A percentile compares a stretch with the other conserved stretches of the same genome.
These are phyloP conservation scores for Rugalucina vietnamica DNA, from an alignment of 2,888 invertebrate genomes.

Conservation along the genomic window DNA sequence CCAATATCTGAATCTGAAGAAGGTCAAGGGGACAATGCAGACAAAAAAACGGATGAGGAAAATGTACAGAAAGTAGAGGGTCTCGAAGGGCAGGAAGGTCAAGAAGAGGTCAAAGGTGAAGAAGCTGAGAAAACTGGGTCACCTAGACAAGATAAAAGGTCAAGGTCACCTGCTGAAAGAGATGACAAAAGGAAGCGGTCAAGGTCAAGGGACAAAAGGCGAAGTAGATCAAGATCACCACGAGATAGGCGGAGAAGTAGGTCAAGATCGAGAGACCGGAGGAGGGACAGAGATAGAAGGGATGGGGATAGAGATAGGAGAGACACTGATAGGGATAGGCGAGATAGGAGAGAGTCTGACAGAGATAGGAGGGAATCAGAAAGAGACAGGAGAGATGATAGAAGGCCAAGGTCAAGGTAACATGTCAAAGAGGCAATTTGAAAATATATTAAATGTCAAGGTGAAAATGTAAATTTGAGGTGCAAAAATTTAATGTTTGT, in stretches of 20 bases:
- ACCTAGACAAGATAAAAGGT: constrained; percentile 42
- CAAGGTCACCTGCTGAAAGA: constrained; percentile 15
- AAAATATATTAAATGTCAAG: too few species aligned
- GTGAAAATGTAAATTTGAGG: too few species aligned
- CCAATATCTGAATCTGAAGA: constrained; percentile 35
- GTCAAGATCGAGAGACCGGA: constrained; percentile 64
- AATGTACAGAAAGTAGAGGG: constrained; percentile 6
- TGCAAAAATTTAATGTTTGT: too few species aligned
- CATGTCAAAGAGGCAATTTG: too few species aligned
- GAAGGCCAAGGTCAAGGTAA: constrained; percentile 6
- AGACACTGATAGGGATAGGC: not conserved
- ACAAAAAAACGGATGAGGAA: constrained; percentile 2
- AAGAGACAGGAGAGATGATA: not conserved
- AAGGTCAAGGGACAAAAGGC: constrained; percentile 44
- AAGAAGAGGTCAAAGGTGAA: constrained; percentile 46
- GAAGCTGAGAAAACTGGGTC: constrained; percentile 44
- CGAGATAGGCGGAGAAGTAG: constrained; percentile 58
- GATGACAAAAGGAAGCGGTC: constrained; percentile 34
- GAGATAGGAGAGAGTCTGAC: not conserved
- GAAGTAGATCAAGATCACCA: constrained; percentile 50
- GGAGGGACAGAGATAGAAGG: constrained; percentile 45
- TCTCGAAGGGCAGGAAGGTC: constrained; percentile 31
- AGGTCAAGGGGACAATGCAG: not conserved
- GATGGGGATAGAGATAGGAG: constrained; percentile 45
- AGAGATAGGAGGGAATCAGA: constrained; percentile 12